Base-by-base conservation (phyloP, 2,113 vertebrate species). In the Phalacrocorax carbo region DNA sequence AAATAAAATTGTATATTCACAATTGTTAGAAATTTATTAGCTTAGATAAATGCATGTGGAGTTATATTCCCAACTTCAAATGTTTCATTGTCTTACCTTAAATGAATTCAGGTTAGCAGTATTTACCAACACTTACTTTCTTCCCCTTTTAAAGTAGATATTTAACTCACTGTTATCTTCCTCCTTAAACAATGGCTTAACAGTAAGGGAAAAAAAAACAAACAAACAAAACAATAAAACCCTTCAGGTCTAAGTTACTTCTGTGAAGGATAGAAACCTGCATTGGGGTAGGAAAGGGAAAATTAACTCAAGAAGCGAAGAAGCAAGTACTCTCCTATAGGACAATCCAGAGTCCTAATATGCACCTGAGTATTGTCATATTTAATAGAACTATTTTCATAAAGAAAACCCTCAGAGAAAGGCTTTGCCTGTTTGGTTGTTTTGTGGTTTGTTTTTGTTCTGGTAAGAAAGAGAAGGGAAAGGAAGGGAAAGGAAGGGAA, bases 171-270 rank as follows among this genome's bases (percentile, higher is more conserved):
- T 49, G 8, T 61, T 82, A 15, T 22, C 40, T 82, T 78, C 10
- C 25, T 60, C 13, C 17, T 82, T 94, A 64, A 87, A 30, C 5
- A 61, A 36, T 13, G 44, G 19, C 11, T 83, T 49, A 48, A 36
- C 0, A 0, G 21, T 30, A 3, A 5, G 36, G 32, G 3, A 9
- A 75, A 75, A 30, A 30, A 75, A 30, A 3, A 1, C 19, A 68
- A 49, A 6, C 13, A 46, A 52, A 87, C 1, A 52, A 61, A 49
- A 3, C 13, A 80, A 42, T 12, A 44, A 81, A 69, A 22, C 5
- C 1, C 10, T 64, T 81, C n/a, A 68, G 9, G 7, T 57, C 9
- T 75, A 27, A 32, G 5, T 57, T 79, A 52, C 13, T 32, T 82
- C 34, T 75, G 36, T 65, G 49, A 21, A 42, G 8, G 13, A 12